Evolutionary conservation across 2,797 vertebrate species (phyloP).

Genomic region (Picus viridis): DNA sequence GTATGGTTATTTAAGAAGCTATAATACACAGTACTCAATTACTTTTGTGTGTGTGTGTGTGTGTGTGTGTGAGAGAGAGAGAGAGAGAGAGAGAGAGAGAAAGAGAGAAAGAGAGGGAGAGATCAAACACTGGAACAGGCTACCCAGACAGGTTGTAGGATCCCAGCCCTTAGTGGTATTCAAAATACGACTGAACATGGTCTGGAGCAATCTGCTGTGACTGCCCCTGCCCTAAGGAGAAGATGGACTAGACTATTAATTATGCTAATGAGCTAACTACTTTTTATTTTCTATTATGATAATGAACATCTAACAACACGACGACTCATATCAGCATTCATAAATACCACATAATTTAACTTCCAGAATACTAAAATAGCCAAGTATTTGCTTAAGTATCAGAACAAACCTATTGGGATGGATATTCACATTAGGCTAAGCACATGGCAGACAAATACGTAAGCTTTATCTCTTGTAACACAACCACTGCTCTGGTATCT

Average conservation of each 20-base stretch:
- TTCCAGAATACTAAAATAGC: background rate
- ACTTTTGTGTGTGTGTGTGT: background rate
- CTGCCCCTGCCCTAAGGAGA: background rate
- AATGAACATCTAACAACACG: background rate
- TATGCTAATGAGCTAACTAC: background rate
- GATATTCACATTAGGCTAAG: background rate
- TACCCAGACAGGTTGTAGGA: background rate
- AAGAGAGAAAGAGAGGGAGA: background rate
- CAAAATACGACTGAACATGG: background rate
- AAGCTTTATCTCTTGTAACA: background rate
- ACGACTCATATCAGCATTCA: background rate
- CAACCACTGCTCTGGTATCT: background rate
- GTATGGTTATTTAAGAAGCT: background rate
- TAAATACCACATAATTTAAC: background rate
- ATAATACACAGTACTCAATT: background rate
- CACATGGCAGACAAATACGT: rapidly evolving
- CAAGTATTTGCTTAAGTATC: background rate
- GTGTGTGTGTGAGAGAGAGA: background rate
- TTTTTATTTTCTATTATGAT: slow-evolving; percentile 3
- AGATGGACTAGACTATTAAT: background rate
- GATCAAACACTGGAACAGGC: background rate
- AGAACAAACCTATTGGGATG: background rate
- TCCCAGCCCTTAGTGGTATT: background rate
- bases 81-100: background rate
- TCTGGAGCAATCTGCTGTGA: background rate